A percentile compares a stretch with the other conserved stretches of the same genome.
phyloP scores from a whole-genome alignment of 2,888 invertebrate species.

The Archips crataeganus region DNA sequence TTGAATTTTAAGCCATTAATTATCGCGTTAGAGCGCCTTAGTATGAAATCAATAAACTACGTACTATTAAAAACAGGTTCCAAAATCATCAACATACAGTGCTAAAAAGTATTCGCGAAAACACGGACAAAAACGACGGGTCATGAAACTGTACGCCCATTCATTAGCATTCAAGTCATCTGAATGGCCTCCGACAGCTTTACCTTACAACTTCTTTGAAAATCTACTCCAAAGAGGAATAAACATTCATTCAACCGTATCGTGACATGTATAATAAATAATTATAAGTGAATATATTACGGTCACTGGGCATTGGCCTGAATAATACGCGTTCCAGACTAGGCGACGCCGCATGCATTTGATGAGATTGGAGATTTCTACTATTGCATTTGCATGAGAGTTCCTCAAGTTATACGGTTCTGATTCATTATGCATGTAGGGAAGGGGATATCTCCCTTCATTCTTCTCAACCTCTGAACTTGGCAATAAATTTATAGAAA shows the following conservation, averaged over 20 bases:
- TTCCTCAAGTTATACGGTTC: background rate
- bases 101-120: slow-evolving; percentile 2
- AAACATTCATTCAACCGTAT: slow-evolving; percentile 32
- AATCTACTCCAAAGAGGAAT: slow-evolving; percentile 27
- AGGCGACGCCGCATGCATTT: slow-evolving; percentile 59
- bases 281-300: slow-evolving; percentile 47
- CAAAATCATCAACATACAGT: background rate
- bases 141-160: slow-evolving; percentile 32
- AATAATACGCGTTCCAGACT: slow-evolving; percentile 64
- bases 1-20: background rate
- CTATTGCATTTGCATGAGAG: slow-evolving; percentile 31
- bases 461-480: background rate
- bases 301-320: slow-evolving; percentile 71
- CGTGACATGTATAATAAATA: slow-evolving; percentile 39
- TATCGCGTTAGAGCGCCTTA: background rate
- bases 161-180: slow-evolving; percentile 37
- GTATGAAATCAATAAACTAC: background rate
- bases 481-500: background rate
- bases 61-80: background rate
- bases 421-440: slow-evolving; percentile 17
- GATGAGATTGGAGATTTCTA: slow-evolving; percentile 39
- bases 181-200: slow-evolving; percentile 6
- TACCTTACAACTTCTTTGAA: slow-evolving; percentile 14
- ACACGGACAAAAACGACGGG: slow-evolving; percentile 4
- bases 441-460: background rate